phyloP scores from a whole-genome alignment of 2,113 vertebrate species.

The Chrysochloris asiatica region DNA sequence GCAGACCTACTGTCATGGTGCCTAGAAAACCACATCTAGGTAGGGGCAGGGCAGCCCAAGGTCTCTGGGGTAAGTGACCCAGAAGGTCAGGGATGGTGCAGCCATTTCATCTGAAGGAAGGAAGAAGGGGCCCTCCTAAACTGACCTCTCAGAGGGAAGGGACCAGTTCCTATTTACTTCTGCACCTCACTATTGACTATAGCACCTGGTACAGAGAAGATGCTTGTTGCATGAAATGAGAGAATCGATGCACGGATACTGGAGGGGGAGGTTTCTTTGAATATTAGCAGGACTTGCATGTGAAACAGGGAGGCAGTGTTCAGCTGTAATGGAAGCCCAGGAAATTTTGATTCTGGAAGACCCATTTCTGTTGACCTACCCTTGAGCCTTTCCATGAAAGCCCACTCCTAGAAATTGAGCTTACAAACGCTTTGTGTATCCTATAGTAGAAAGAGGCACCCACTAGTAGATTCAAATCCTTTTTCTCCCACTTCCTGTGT shows the following conservation, averaged over 20 bases:
- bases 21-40: background rate
- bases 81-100: rapidly evolving
- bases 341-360: background rate
- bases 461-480: background rate
- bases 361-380: background rate
- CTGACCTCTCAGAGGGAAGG: background rate
- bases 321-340: background rate
- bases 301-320: background rate
- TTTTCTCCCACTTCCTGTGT: background rate
- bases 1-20: rapidly evolving
- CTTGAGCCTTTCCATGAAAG: background rate
- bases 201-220: background rate
- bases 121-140: background rate
- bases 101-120: background rate
- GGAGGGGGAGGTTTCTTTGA: background rate
- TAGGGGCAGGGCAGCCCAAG: background rate
- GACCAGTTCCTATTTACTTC: background rate
- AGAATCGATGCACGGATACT: rapidly evolving
- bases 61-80: background rate
- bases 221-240: rapidly evolving
- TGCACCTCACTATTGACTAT: rapidly evolving
- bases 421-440: background rate
- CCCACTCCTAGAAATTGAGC: background rate
- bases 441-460: background rate
- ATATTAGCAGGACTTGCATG: background rate